These are phyloP conservation scores for Leptestheria dahalacensis DNA, from an alignment of 1,140 invertebrate genomes.

Conservation along the genomic window DNA sequence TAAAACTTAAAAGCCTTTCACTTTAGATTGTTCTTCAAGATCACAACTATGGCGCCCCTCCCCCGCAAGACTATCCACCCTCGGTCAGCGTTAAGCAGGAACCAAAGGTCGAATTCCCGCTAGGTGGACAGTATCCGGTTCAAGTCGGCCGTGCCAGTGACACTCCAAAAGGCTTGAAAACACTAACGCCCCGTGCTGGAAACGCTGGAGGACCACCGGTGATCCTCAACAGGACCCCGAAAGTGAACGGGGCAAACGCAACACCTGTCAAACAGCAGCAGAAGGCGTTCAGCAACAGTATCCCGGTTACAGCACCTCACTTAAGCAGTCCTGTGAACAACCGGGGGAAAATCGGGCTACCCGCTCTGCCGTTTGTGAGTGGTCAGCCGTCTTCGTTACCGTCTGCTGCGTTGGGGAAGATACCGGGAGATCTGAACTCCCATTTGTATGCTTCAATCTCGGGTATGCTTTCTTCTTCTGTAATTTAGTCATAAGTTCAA, in stretches of 20 bases:
- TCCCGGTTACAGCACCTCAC: neutral
- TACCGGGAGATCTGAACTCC: constrained; percentile 1
- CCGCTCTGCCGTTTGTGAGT: neutral
- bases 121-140: constrained; percentile 14
- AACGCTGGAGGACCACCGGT: neutral
- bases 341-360: neutral
- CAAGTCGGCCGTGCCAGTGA: constrained; percentile 7
- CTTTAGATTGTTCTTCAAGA: constrained; percentile 55
- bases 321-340: neutral
- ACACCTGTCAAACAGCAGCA: neutral
- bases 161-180: neutral
- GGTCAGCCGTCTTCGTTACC: neutral
- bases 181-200: neutral
- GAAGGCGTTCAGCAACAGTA: neutral
- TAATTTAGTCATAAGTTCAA: no score
- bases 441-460: constrained; percentile 6
- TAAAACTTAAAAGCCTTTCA: no score
- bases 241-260: constrained; percentile 3
- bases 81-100: constrained; percentile 21
- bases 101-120: constrained; percentile 18
- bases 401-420: neutral
- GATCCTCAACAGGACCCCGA: neutral
- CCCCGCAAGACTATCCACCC: constrained; percentile 28
- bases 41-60: constrained; percentile 63
- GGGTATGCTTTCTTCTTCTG: no score